Evolutionary conservation across 2,797 vertebrate species (phyloP), one percentile per base, ranked within the genome.

Genomic region (Holocentrus rufus): DNA sequence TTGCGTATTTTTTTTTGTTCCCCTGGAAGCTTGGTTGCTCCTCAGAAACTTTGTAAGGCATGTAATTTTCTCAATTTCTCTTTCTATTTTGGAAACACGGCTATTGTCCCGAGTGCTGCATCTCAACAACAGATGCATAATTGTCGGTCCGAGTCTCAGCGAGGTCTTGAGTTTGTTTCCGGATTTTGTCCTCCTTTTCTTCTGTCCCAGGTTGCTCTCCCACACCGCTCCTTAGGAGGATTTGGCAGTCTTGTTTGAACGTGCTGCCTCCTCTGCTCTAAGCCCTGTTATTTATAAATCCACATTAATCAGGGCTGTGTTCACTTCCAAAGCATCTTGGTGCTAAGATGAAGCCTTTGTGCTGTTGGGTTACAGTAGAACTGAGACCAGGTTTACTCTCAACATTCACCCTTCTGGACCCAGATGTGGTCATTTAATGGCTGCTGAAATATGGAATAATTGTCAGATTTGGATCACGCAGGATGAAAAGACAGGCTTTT

Each of bases 241-340:
- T 80, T 81, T 74, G 7, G 10, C 63, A 0, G 67, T 85, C 77
- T 77, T 80, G 80, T 85, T 30, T 63, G 57, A 75, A 81, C 69
- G 1, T 63, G 80, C 59, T 73, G 50, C 11, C n/a, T 79, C 72
- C 44, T 74, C 61, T 65, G 34, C 46, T 27, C 57, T 76, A 75
- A 87, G 34, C 72, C 65, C 57, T 69, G 74, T 71, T 66, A 59
- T 82, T 81, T 76, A 56, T 81, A 82, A 20, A 80, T 74, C 60
- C 74, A 79, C 50, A 56, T 73, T 70, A 81, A 77, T 56, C 74
- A 14, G 20, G 52, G n/a, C 20, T 63, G 20, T 5, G 14, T 67
- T 71, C 25, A 34, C 65, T 20, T 39, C 15, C 18, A 56, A 30
- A 65, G 18, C 44, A 72, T 64, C 55, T 47, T n/a, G 2, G 14